Evolutionary conservation across 1,140 invertebrate genomes (phyloP).

Genomic region (Nymphalis io): DNA sequence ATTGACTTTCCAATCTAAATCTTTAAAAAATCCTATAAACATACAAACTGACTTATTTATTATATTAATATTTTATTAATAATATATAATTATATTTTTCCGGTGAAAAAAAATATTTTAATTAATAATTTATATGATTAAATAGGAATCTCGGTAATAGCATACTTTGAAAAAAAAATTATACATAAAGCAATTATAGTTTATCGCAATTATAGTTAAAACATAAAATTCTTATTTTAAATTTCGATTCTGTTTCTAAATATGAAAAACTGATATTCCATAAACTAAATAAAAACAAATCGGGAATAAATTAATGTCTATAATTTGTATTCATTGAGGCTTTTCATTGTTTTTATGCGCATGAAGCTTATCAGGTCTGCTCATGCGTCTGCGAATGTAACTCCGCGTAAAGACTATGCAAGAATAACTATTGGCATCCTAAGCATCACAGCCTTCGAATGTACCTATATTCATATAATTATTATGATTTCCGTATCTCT

Average conservation of each 20-base stretch:
- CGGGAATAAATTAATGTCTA: neutral
- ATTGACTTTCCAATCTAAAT: too few relatives aligned
- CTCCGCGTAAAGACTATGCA: slow-evolving; percentile 17
- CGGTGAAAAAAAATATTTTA: neutral
- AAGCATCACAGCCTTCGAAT: slow-evolving; percentile 31
- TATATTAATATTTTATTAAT: too few relatives aligned
- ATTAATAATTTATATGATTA: neutral
- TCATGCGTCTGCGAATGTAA: slow-evolving; percentile 10
- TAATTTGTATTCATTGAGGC: slow-evolving; percentile 21
- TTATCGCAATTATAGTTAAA: too few relatives aligned
- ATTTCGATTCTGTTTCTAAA: too few relatives aligned
- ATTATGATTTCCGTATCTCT: slow-evolving; percentile 48
- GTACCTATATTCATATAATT: slow-evolving; percentile 41
- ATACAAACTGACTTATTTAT: neutral
- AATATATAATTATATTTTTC: neutral
- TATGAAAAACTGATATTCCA: too few relatives aligned
- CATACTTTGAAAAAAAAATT: too few relatives aligned
- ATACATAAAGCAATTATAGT: neutral
- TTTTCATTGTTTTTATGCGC: slow-evolving; percentile 30
- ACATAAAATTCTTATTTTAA: too few relatives aligned
- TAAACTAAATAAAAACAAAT: neutral
- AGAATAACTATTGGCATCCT: slow-evolving; percentile 31
- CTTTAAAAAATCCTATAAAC: too few relatives aligned
- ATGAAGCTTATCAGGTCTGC: slow-evolving; percentile 19
- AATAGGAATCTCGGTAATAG: neutral